Percentiles rank a stretch among this genome's conserved stretches.
Evolutionary conservation across 2,888 invertebrate species (phyloP).

Genomic region (Nipponacmea schrenckii): DNA sequence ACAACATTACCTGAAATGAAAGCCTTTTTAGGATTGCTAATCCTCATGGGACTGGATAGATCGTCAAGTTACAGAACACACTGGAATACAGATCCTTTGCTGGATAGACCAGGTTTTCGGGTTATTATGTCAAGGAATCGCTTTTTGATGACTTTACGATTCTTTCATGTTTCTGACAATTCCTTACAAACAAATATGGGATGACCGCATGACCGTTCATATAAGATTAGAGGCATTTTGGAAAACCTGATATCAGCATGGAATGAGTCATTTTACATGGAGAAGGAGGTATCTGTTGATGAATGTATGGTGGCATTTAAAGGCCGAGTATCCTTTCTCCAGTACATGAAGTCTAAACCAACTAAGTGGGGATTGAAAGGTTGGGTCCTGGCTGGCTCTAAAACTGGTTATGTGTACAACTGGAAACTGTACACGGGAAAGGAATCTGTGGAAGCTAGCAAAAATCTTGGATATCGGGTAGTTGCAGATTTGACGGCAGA

Average conservation of each 20-base stretch:
- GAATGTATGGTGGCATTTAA: conserved; percentile 32
- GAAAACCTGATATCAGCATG: neutral
- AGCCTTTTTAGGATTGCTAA: conserved; percentile 21
- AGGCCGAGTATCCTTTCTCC: conserved; percentile 16
- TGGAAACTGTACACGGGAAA: too few species aligned
- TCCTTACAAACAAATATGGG: neutral
- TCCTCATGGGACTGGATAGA: conserved; percentile 6
- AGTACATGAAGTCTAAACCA: conserved; percentile 24
- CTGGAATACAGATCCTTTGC: conserved; percentile 6
- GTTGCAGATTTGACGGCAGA: neutral
- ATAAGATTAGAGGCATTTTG: neutral
- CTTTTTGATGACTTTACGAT: neutral
- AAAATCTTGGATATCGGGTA: neutral
- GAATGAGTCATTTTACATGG: conserved; percentile 11
- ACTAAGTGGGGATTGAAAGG: conserved; percentile 31
- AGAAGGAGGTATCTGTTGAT: conserved; percentile 20
- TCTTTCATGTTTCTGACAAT: neutral
- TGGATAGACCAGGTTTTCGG: neutral
- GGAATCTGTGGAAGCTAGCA: neutral
- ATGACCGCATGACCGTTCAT: neutral
- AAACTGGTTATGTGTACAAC: conserved; percentile 16
- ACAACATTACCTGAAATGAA: conserved; percentile 17
- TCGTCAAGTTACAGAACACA: neutral
- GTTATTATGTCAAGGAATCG: neutral
- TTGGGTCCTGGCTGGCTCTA: conserved; percentile 21